Conservation (phyloP, 2,888 invertebrate genomes). For the Eumerus sabulonum region DNA sequence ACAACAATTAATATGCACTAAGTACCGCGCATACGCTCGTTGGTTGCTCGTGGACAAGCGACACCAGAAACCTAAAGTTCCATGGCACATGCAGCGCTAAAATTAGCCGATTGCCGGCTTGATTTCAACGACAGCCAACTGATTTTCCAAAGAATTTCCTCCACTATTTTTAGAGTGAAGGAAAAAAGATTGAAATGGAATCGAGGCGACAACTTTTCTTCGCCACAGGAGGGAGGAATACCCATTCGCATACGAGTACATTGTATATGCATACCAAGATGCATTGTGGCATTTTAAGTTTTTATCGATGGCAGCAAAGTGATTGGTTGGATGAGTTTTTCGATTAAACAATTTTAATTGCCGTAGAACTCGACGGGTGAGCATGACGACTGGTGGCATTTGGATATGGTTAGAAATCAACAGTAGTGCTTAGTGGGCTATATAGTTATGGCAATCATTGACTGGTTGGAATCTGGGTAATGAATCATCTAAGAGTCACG, state of each 20-base stretch:
- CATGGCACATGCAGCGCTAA: slow-evolving; percentile 50
- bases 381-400: too few relatives aligned
- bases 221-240: not conserved
- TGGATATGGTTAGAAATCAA: too few relatives aligned
- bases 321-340: slow-evolving; percentile 31
- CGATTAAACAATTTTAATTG: slow-evolving; percentile 48
- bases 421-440: not conserved
- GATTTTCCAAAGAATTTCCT: slow-evolving; percentile 64
- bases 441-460: not conserved
- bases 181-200: slow-evolving; percentile 16
- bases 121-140: slow-evolving; percentile 28
- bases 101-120: slow-evolving; percentile 59
- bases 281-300: slow-evolving; percentile 53
- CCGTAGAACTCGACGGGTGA: too few relatives aligned
- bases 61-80: too few relatives aligned
- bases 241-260: too few relatives aligned
- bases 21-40: too few relatives aligned
- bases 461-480: slow-evolving; percentile 43
- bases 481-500: slow-evolving; percentile 46
- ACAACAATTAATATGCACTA: too few relatives aligned
- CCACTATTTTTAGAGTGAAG: slow-evolving; percentile 50
- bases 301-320: slow-evolving; percentile 35
- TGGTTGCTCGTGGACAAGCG: too few relatives aligned
- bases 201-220: slow-evolving; percentile 49
- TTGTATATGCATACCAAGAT: slow-evolving; percentile 23